Evolutionary conservation across 2,888 invertebrate genomes (phyloP).

Genomic region (Tetropium fuscum): DNA sequence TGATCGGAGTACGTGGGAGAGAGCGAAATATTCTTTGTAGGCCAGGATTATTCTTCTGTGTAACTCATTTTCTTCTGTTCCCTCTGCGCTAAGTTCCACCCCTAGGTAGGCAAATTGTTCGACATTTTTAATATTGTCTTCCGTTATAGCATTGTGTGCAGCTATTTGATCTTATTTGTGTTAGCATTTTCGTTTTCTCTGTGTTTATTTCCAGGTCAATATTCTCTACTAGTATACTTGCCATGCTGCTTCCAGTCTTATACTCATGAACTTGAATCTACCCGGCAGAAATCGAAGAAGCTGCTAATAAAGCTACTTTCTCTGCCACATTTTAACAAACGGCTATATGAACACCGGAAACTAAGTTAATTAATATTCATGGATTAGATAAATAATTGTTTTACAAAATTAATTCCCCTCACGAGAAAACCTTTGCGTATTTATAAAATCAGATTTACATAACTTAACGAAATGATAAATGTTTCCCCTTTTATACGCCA

Average conservation of each 20-base stretch:
- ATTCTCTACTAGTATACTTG: neutral
- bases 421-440: neutral
- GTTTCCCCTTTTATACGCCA: slow-evolving; percentile 1
- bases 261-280: too few relatives aligned
- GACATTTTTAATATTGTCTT: too few relatives aligned
- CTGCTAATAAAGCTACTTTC: too few relatives aligned
- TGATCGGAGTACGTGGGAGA: neutral
- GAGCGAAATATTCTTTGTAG: neutral
- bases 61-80: neutral
- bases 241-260: too few relatives aligned
- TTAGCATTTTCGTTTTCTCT: neutral
- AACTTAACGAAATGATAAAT: slow-evolving; percentile 10
- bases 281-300: too few relatives aligned
- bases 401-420: slow-evolving; percentile 5
- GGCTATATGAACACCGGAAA: neutral
- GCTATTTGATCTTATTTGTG: neutral
- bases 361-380: neutral
- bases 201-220: neutral
- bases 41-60: neutral
- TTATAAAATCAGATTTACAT: slow-evolving; percentile 20
- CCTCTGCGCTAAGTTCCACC: neutral
- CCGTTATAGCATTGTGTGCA: neutral
- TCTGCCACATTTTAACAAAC: too few relatives aligned
- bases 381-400: neutral
- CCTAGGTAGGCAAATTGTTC: neutral